These are phyloP conservation scores for Fregetta grallaria DNA, from an alignment of 2,113 vertebrate genomes.

Conservation along the genomic window DNA sequence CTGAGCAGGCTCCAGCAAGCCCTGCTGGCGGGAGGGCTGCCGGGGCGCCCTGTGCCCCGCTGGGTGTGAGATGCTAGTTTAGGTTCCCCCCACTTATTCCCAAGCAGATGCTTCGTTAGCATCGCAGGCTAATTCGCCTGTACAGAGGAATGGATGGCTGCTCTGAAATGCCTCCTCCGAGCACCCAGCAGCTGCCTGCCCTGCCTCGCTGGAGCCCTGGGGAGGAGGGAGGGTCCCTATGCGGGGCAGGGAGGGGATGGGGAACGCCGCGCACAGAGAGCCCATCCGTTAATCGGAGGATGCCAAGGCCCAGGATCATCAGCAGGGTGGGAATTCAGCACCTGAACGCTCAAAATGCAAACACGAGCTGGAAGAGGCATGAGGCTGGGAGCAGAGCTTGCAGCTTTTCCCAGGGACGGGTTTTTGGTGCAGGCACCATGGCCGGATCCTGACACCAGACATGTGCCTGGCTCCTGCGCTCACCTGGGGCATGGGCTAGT, in stretches of 20 bases:
- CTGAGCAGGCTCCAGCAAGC: not conserved
- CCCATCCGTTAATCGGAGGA: fast-evolving
- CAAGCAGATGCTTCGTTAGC: not conserved
- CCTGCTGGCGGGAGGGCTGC: not conserved
- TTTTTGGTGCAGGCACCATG: not conserved
- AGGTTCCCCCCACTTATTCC: not conserved
- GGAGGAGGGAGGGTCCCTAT: not conserved
- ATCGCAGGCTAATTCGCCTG: not conserved
- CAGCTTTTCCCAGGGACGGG: not conserved
- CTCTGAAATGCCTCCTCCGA: not conserved
- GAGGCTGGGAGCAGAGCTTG: not conserved
- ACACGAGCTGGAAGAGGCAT: not conserved
- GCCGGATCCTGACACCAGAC: not conserved
- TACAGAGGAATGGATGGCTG: not conserved
- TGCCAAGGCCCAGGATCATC: not conserved
- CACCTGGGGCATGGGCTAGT: fast-evolving
- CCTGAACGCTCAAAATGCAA: not conserved
- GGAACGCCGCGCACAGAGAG: not conserved
- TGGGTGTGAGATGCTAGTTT: not conserved
- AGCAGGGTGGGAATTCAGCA: not conserved
- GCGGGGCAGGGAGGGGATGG: too few species aligned
- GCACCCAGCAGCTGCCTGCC: not conserved
- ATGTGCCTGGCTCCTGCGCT: fast-evolving
- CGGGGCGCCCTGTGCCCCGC: fast-evolving
- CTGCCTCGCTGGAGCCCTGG: not conserved